These are phyloP conservation scores for Rapana venosa DNA, from an alignment of 2,888 invertebrate genomes.

Conservation along the genomic window DNA sequence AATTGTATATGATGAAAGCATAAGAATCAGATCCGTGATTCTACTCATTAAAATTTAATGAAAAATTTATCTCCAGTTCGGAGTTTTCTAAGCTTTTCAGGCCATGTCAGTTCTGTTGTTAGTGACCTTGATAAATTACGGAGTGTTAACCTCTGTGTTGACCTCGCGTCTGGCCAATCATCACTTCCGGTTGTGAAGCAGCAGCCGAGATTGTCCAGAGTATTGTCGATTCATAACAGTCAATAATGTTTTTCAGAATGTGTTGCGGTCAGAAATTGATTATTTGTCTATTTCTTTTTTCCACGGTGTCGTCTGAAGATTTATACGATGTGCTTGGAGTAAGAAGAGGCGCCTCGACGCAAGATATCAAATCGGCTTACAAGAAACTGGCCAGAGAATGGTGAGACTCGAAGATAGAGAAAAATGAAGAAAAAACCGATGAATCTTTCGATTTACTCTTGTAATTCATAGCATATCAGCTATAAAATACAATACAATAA, in stretches of 20 bases:
- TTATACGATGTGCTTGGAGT: constrained; percentile 75
- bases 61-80: neutral
- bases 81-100: neutral
- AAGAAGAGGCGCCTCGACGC: constrained; percentile 67
- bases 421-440: neutral
- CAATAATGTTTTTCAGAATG: neutral
- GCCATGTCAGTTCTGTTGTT: neutral
- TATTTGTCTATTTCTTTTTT: neutral
- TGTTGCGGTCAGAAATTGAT: neutral
- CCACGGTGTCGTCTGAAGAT: constrained; percentile 56
- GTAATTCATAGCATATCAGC: no score
- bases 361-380: constrained; percentile 76
- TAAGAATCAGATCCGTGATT: neutral
- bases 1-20: neutral
- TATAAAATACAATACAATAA: no score
- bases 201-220: neutral
- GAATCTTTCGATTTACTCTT: neutral
- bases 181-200: constrained; percentile 29
- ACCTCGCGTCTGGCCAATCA: no score
- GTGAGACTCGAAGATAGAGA: constrained; percentile 56
- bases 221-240: neutral
- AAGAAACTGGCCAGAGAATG: constrained; percentile 76
- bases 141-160: neutral
- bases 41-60: neutral
- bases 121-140: neutral